Conservation (phyloP, 2,113 vertebrate genomes). For the Bujurquina vittata region DNA sequence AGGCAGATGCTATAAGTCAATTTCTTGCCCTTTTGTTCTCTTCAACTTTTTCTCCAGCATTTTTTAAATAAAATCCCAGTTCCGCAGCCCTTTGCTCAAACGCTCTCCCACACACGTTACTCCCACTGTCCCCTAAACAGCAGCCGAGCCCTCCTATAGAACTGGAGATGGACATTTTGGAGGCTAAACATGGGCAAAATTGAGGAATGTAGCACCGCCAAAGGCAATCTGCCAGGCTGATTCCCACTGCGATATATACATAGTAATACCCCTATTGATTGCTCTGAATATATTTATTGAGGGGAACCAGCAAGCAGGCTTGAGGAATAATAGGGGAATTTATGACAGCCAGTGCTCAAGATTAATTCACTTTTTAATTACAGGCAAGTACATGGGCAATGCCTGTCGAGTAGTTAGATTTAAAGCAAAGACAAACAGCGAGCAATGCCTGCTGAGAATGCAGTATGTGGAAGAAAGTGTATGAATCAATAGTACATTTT, state of each 20-base stretch:
- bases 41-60: neutral
- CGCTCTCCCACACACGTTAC: constrained; percentile 24
- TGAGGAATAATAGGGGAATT: constrained; percentile 47
- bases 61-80: constrained; percentile 7
- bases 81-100: constrained; percentile 14
- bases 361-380: constrained; percentile 77
- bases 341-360: constrained; percentile 59
- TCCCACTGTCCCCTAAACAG: constrained; percentile 9
- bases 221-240: constrained; percentile 50
- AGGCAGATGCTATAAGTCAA: neutral
- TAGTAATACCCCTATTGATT: constrained; percentile 62
- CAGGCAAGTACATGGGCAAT: constrained; percentile 65
- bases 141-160: constrained; percentile 47
- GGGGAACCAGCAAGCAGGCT: constrained; percentile 26
- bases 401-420: constrained; percentile 66
- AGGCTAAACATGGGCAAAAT: constrained; percentile 21
- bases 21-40: neutral
- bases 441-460: constrained; percentile 64
- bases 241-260: constrained; percentile 55
- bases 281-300: constrained; percentile 56
- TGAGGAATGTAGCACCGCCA: constrained; percentile 41
- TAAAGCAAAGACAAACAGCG: constrained; percentile 60
- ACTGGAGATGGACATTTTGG: constrained; percentile 34
- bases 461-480: constrained; percentile 51
- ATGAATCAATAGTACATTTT: constrained; percentile 67